phyloP scores from a whole-genome alignment of 2,888 invertebrate genomes.

The Hirtodrosophila alboralis region DNA sequence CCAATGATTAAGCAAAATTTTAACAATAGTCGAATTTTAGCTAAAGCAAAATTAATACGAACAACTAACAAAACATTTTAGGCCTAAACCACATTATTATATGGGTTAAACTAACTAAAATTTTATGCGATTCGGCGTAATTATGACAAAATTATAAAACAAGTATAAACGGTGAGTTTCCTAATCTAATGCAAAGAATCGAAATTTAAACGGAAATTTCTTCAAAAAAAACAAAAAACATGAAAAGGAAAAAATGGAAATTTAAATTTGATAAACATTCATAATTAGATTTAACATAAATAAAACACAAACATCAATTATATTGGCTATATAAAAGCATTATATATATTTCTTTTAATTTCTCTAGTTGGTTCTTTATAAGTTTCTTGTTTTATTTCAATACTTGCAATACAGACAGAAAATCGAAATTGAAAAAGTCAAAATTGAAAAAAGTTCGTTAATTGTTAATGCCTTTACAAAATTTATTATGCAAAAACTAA shows the following conservation, averaged over 20 bases:
- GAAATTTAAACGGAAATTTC: constrained; percentile 27
- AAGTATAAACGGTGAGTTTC: constrained; percentile 81
- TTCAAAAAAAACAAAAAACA: constrained; percentile 7
- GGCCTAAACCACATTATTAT: constrained; percentile 58
- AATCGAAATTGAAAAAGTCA: constrained; percentile 65
- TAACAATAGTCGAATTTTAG: constrained; percentile 82
- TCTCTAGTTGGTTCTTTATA: constrained; percentile 35
- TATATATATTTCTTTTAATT: constrained; percentile 11
- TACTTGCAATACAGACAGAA: constrained; percentile 59
- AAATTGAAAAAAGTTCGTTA: constrained; percentile 77
- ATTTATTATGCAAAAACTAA: constrained; percentile 58
- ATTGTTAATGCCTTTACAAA: constrained; percentile 83
- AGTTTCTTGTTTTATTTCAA: constrained; percentile 34
- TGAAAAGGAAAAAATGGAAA: constrained; percentile 2
- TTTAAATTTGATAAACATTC: constrained; percentile 30
- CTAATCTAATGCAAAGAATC: constrained; percentile 73
- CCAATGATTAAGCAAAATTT: constrained; percentile 67
- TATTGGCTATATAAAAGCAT: constrained; percentile 30
- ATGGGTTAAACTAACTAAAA: constrained; percentile 55
- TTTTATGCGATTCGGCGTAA: constrained; percentile 63
- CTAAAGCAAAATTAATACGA: constrained; percentile 67
- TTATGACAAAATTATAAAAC: constrained; percentile 72
- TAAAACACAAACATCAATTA: constrained; percentile 23
- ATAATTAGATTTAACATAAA: constrained; percentile 54
- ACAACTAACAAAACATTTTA: constrained; percentile 62